These are phyloP conservation scores for Brassicogethes aeneus DNA, from an alignment of 2,888 invertebrate species.

Conservation along the genomic window DNA sequence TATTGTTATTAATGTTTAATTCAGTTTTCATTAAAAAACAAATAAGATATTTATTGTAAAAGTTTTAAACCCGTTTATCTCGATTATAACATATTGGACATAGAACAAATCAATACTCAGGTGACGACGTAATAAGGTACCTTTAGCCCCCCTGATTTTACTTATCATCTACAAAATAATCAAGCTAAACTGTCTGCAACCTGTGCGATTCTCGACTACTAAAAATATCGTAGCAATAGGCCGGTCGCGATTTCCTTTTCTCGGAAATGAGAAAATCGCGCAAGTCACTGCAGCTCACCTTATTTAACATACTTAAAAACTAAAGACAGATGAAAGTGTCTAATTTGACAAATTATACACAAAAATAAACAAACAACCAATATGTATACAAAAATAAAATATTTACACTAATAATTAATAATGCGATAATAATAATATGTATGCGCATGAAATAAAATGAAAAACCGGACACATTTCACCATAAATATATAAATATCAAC, in stretches of 20 bases:
- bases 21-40: too few species aligned
- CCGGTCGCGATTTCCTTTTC: not conserved
- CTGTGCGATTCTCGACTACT: not conserved
- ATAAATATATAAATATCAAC: slow-evolving; percentile 1
- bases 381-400: not conserved
- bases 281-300: not conserved
- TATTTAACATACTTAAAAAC: not conserved
- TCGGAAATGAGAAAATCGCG: not conserved
- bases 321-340: not conserved
- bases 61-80: too few species aligned
- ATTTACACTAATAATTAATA: not conserved
- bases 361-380: not conserved
- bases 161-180: slow-evolving; percentile 6
- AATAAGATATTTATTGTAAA: too few species aligned
- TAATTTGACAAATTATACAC: not conserved
- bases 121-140: slow-evolving; percentile 21
- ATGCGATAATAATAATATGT: not conserved
- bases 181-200: slow-evolving; percentile 2
- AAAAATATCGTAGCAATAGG: too few species aligned
- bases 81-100: too few species aligned
- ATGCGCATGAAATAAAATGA: not conserved
- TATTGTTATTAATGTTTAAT: too few species aligned
- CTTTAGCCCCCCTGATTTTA: slow-evolving; percentile 21
- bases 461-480: not conserved
- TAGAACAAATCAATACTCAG: too few species aligned